Conservation (phyloP, 2,797 vertebrate genomes). For the Morus bassanus region DNA sequence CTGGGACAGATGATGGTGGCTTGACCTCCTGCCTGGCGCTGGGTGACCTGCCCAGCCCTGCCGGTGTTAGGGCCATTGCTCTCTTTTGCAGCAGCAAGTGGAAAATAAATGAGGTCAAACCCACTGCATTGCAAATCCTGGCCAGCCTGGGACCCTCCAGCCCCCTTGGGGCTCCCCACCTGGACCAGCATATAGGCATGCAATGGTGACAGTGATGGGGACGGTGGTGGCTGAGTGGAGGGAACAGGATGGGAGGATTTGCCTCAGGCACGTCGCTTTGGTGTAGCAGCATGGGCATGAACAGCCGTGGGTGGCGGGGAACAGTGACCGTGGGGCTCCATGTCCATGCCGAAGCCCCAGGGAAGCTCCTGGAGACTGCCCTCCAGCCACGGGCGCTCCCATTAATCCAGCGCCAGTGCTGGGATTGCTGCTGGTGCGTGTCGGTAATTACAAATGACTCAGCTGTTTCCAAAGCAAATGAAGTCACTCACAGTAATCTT, state of each 20-base stretch:
- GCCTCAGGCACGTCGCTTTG: not conserved
- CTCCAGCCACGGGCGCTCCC: not conserved
- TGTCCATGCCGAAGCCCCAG: accelerated
- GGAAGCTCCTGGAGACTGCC: not conserved
- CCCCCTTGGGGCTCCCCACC: accelerated
- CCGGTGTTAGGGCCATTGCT: not conserved
- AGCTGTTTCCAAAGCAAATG: not conserved
- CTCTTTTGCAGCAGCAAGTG: not conserved
- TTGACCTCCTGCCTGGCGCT: not conserved
- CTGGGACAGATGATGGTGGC: not conserved
- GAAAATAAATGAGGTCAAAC: not conserved
- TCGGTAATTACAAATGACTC: not conserved
- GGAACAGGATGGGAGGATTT: not conserved
- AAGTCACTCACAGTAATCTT: not conserved
- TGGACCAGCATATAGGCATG: accelerated
- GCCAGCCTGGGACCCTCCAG: not conserved
- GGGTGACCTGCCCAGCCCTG: not conserved
- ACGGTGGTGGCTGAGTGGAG: not conserved
- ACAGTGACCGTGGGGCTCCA: accelerated
- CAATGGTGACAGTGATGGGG: not conserved
- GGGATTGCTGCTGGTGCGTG: not conserved
- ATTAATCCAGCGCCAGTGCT: not conserved
- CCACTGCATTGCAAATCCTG: too few relatives aligned
- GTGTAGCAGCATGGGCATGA: not conserved
- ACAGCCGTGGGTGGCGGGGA: accelerated